Percentiles rank a stretch among this genome's conserved stretches.
Conservation (phyloP, 2,113 vertebrate species). For the Oncorhynchus masou region DNA sequence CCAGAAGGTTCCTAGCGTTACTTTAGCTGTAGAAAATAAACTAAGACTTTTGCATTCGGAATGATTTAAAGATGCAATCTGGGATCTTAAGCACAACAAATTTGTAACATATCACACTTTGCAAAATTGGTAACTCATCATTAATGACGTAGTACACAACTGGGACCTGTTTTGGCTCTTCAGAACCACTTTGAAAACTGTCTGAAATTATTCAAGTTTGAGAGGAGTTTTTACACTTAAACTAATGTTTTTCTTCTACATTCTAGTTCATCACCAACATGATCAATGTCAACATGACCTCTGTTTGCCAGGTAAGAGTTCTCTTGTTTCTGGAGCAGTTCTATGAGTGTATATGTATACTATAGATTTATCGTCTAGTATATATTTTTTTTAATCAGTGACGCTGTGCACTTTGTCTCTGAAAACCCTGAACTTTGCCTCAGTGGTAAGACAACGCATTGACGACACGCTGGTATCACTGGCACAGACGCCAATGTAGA, state of each 20-base stretch:
- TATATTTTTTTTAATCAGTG: background rate
- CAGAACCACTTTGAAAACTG: no score
- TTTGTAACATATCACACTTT: no score
- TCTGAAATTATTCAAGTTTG: background rate
- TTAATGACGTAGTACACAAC: no score
- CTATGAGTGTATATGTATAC: background rate
- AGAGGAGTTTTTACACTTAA: no score
- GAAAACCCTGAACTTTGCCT: no score
- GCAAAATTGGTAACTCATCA: no score
- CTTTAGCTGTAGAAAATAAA: background rate
- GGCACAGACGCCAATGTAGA: background rate
- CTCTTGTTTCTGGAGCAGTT: background rate
- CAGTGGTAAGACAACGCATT: background rate
- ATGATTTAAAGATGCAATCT: no score
- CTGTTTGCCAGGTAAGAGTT: slow-evolving; percentile 87
- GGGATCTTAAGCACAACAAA: no score
- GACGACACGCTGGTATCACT: background rate
- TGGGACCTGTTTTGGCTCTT: no score
- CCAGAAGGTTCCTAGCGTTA: background rate
- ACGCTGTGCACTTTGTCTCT: background rate
- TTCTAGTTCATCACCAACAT: slow-evolving; percentile 84
- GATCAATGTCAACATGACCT: slow-evolving; percentile 85
- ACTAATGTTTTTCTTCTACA: slow-evolving; percentile 10
- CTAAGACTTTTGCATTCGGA: no score
- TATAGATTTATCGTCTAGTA: background rate